Conservation (phyloP, 2,797 vertebrate species). For the Acanthornis magna region DNA sequence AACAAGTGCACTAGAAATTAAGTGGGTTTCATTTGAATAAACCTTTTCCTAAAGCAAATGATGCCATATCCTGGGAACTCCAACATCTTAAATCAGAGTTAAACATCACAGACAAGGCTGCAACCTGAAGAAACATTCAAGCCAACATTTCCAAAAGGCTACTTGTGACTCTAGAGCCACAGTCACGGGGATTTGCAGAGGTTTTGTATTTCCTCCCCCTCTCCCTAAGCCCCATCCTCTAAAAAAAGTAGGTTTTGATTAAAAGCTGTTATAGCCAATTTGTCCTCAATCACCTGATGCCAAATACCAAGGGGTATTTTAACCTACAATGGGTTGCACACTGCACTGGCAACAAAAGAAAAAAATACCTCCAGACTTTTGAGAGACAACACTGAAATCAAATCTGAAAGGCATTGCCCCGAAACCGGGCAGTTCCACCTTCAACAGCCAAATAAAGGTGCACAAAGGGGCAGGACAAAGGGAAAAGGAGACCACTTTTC, state of each 20-base stretch:
- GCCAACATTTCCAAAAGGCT: not conserved
- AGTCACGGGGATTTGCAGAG: not conserved
- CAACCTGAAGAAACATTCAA: not conserved
- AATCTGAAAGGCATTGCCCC: not conserved
- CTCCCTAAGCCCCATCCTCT: not conserved
- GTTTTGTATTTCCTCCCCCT: not conserved
- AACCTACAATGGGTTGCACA: not conserved
- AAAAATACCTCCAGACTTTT: not conserved
- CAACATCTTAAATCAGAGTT: not conserved
- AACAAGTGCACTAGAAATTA: slow-evolving; percentile 34
- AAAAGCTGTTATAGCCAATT: not conserved
- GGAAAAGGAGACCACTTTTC: not conserved
- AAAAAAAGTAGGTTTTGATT: not conserved
- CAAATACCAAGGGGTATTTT: not conserved
- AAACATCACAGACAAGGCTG: not conserved
- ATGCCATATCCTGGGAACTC: not conserved
- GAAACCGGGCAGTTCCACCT: not conserved
- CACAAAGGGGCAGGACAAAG: not conserved
- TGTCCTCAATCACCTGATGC: not conserved
- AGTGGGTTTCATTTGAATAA: slow-evolving; percentile 37
- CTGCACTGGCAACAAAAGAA: not conserved
- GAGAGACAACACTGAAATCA: not conserved
- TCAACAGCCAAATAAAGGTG: not conserved
- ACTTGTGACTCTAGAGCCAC: not conserved
- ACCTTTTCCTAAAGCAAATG: not conserved